These are phyloP conservation scores for Rhinatrema bivittatum DNA, from an alignment of 2,797 vertebrate genomes.

Conservation along the genomic window DNA sequence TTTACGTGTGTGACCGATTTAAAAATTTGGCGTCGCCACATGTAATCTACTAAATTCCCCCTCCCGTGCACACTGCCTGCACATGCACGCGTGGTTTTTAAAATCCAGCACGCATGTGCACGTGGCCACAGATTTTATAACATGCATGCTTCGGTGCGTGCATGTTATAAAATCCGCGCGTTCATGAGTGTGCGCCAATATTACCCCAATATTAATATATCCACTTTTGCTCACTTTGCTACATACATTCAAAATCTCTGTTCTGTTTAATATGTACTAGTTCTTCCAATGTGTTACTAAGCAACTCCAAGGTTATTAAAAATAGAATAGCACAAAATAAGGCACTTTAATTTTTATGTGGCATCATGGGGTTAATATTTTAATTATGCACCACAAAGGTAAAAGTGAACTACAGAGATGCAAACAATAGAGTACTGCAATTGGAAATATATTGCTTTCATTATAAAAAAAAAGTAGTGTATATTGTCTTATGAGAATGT, in stretches of 20 bases:
- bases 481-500: slow-evolving; percentile 17
- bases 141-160: too few species aligned
- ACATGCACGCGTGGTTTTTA: too few species aligned
- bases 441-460: slow-evolving; percentile 27
- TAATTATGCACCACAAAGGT: slow-evolving; percentile 5
- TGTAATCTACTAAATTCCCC: too few species aligned
- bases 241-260: slow-evolving; percentile 5
- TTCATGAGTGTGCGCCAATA: too few species aligned
- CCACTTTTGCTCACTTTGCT: slow-evolving; percentile 11
- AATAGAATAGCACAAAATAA: slow-evolving; percentile 5
- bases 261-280: slow-evolving; percentile 9
- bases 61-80: too few species aligned
- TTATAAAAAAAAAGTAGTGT: slow-evolving; percentile 22
- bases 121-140: too few species aligned
- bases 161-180: too few species aligned
- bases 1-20: too few species aligned
- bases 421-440: slow-evolving; percentile 4
- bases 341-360: slow-evolving; percentile 2
- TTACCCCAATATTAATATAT: slow-evolving; percentile 16
- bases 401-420: slow-evolving; percentile 8
- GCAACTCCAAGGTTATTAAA: slow-evolving; percentile 14
- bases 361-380: slow-evolving; percentile 20
- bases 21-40: too few species aligned
- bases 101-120: too few species aligned
- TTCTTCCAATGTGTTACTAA: slow-evolving; percentile 15